phyloP scores from a whole-genome alignment of 2,797 vertebrate genomes.

The Eulemur coronatus region DNA sequence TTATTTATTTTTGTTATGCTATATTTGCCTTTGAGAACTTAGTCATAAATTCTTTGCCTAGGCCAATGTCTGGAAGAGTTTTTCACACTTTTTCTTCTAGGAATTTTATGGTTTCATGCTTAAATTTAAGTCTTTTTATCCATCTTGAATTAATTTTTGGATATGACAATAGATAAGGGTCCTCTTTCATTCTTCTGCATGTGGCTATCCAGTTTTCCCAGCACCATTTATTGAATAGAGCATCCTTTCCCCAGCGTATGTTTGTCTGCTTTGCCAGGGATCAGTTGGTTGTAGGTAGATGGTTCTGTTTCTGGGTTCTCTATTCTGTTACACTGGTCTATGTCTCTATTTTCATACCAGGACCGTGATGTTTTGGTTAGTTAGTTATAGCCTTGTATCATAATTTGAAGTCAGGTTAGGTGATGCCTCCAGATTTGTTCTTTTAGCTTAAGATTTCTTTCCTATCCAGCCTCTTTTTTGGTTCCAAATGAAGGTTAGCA shows the following conservation, averaged over 20 bases:
- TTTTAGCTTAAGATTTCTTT: not conserved
- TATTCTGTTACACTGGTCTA: not conserved
- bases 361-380: not conserved
- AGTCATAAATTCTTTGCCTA: not conserved
- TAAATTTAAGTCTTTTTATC: not conserved
- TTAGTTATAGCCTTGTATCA: not conserved
- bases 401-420: not conserved
- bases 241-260: not conserved
- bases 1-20: not conserved
- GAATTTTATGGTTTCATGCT: not conserved
- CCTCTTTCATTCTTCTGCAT: not conserved
- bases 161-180: not conserved
- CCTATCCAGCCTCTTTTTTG: not conserved
- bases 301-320: not conserved
- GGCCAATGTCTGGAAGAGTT: not conserved
- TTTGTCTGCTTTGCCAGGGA: not conserved
- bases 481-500: not conserved
- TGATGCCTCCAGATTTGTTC: not conserved
- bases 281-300: not conserved
- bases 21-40: not conserved
- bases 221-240: not conserved
- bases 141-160: not conserved
- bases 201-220: not conserved
- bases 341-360: not conserved
- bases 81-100: not conserved